phyloP scores from a whole-genome alignment of 1,140 invertebrate genomes.

The Araneus ventricosus region DNA sequence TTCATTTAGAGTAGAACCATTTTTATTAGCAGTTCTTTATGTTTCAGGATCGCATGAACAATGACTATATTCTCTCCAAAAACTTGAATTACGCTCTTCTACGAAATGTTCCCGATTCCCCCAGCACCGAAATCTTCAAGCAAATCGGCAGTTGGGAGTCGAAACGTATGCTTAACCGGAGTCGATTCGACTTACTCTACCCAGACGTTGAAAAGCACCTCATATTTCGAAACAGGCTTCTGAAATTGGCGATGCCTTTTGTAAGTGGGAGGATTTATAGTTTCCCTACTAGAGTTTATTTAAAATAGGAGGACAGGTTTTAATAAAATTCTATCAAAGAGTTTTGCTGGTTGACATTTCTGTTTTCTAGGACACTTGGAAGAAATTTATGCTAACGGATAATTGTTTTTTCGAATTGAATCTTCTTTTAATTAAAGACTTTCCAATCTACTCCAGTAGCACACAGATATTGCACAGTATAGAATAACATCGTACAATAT shows the following conservation, averaged over 20 bases:
- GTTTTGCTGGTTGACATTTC: too few species aligned
- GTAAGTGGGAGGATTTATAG: background rate
- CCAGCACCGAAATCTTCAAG: slow-evolving; percentile 40
- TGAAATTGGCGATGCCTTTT: slow-evolving; percentile 57
- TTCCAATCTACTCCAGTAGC: too few species aligned
- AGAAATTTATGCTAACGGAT: too few species aligned
- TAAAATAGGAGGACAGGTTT: too few species aligned
- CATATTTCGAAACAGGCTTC: slow-evolving; percentile 44
- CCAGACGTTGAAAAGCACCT: slow-evolving; percentile 7
- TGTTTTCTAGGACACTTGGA: too few species aligned
- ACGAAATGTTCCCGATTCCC: slow-evolving; percentile 30
- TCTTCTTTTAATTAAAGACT: too few species aligned
- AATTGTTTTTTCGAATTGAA: too few species aligned
- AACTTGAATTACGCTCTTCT: slow-evolving; percentile 13
- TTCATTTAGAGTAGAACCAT: too few species aligned
- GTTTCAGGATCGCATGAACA: background rate
- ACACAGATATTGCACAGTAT: too few species aligned
- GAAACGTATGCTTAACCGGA: background rate
- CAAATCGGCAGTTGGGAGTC: slow-evolving; percentile 32
- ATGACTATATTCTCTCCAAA: background rate
- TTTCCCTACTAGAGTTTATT: background rate
- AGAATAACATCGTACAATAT: too few species aligned
- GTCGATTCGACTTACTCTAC: slow-evolving; percentile 3
- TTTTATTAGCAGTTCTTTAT: background rate
- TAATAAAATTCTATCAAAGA: too few species aligned